phyloP scores from a whole-genome alignment of 2,888 invertebrate genomes.

The Zaprionus bogoriensis region DNA sequence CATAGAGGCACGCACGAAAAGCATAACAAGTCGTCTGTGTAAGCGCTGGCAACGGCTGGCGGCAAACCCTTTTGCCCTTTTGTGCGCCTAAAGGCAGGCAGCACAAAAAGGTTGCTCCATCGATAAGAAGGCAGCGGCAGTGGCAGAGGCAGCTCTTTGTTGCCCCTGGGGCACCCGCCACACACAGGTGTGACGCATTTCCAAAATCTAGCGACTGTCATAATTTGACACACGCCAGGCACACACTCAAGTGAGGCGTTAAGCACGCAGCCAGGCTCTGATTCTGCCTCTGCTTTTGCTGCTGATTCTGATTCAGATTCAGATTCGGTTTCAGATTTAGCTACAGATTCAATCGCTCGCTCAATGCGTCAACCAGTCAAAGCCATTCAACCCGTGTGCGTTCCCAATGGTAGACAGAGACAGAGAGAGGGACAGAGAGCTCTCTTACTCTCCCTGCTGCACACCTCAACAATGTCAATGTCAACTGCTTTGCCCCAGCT shows the following conservation, averaged over 20 bases:
- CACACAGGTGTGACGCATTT: conserved; percentile 31
- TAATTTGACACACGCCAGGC: conserved; percentile 58
- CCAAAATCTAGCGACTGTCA: conserved; percentile 60
- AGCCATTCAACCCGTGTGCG: conserved; percentile 37
- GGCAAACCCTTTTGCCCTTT: conserved; percentile 29
- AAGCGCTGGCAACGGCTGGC: conserved; percentile 32
- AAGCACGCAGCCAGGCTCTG: conserved; percentile 37
- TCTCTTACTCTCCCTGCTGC: neutral
- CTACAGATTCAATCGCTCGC: conserved; percentile 60
- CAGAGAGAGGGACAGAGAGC: too few relatives aligned
- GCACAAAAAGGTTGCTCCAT: conserved; percentile 51
- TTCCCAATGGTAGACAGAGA: too few relatives aligned
- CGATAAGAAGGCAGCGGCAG: conserved; percentile 42
- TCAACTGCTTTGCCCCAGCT: conserved; percentile 32
- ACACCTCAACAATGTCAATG: conserved; percentile 48
- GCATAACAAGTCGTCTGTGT: conserved; percentile 58
- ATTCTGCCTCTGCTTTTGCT: conserved; percentile 17
- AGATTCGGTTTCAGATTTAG: conserved; percentile 27
- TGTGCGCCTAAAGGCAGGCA: conserved; percentile 59
- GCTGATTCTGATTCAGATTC: conserved; percentile 34
- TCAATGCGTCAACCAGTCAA: conserved; percentile 54
- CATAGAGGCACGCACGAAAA: conserved; percentile 18
- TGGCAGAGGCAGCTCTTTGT: too few relatives aligned
- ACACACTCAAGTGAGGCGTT: conserved; percentile 32
- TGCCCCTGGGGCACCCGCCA: conserved; percentile 4